Evolutionary conservation across 1,140 invertebrate species (phyloP), one percentile per base, ranked within the genome.

Genomic region (Drosophila pandora): DNA sequence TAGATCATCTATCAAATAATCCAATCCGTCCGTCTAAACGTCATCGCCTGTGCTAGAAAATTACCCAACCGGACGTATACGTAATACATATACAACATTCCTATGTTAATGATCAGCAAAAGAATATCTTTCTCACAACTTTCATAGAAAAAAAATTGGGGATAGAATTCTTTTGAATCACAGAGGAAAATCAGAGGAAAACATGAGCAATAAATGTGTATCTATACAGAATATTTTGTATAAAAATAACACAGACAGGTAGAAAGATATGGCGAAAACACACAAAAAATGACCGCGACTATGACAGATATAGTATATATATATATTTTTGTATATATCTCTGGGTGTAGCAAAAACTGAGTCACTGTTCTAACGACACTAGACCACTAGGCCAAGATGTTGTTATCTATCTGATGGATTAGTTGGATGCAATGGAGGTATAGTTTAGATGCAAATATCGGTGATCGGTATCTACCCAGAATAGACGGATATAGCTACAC

Each of bases 161-260:
- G 23, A 23, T 22, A 55, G 41, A 65, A 49, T 81, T 55, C 45
- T 49, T 49, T 62, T 32, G 28, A 64, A 67, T 50, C 28, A 49
- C 49, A 81, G 64, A 75, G 28, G 25, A 49, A 63, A 63, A 63
- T 63, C 59, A 32, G 59, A 50, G 63, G 21, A 56, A 83, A 76
- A 87, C 69, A 56, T 84, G 67, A 76, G 62, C 72, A 67, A 72
- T 76, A 80, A 84, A 81, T 84, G 63, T 81, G 81, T 84, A 69
- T 84, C 63, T 84, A 63, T 60, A 52, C 50, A 74, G 81, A 77
- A 72, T 56, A 69, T 55, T 45, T 74, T 70, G 58, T 87, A 65
- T 76, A 83, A 72, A 88, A 83, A 87, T 79, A 87, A 89, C 83
- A 76, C 75, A 83, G 81, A 79, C 64, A 76, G 63, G 78, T 80